Evolutionary conservation across 2,888 invertebrate species (phyloP), one percentile per base, ranked within the genome.

Genomic region (Yponomeuta evonymella): DNA sequence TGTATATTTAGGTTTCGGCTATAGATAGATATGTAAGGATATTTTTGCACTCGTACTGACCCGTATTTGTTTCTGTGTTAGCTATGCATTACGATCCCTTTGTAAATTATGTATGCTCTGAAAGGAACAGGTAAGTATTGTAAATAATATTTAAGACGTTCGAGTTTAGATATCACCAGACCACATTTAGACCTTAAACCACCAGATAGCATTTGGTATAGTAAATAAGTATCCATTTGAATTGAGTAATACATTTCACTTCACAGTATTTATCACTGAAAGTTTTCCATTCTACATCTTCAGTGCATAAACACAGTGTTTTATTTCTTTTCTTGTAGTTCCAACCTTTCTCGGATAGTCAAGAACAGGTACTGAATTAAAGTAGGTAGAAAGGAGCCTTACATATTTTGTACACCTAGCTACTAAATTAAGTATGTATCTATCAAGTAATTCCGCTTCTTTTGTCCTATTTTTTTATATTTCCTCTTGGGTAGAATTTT

Each of bases 291-390:
- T 67, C 48, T 4, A 48, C 48, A 67, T 67, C 29, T 69, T 74
- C 76, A 75, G 74, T 77, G 75, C 82, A 81, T 83, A 84, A 83
- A 84, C 78, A 81, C 78, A 70, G 74, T 58, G 48, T 75, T 81
- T 77, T 85, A 83, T 85, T 87, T 89, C 88, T 85, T 85, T 88
- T 85, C 87, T 89, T 92, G 90, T 92, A 92, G 92, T 90, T 92
- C 87, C 90, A 90, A 88, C 92, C 92, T 84, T 92, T 87, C 83
- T 92, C 92, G 92, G 92, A 92, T 89, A 92, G 92, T 88, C 89
- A 92, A 83, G 88, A 92, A 83, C 92, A 92, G 92, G 92, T 92
- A 92, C 84, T 84, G 83, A 81, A 76, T 77, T 78, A 82, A 82
- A 77, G 82, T 87, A 85, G 88, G 84, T 90, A 88, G 84, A 82